Conservation (phyloP, 2,113 vertebrate species). For the Meriones unguiculatus region DNA sequence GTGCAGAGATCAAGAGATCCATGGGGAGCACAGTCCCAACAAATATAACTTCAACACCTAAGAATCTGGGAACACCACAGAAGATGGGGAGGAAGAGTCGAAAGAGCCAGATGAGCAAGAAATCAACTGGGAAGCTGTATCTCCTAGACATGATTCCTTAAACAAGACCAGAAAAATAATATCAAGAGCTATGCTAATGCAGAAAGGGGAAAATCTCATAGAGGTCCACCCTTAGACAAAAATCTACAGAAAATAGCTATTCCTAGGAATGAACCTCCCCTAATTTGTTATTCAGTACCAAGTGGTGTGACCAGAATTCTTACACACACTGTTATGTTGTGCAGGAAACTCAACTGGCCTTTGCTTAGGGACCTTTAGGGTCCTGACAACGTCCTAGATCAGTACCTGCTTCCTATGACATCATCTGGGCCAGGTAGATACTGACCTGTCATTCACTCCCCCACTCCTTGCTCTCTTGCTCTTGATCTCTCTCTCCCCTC, state of each 20-base stretch:
- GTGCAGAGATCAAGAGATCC: background rate
- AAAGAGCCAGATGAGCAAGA: background rate
- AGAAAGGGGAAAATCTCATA: background rate
- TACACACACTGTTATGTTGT: too few relatives aligned
- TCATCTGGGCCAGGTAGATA: too few relatives aligned
- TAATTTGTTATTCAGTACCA: background rate
- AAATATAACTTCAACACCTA: background rate
- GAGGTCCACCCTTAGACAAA: background rate
- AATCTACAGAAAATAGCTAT: background rate
- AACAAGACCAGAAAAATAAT: background rate
- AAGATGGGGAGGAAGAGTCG: background rate
- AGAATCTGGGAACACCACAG: background rate
- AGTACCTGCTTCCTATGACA: too few relatives aligned
- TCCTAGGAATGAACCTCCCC: background rate
- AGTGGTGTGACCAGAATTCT: background rate
- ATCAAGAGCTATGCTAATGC: background rate
- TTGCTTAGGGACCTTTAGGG: too few relatives aligned
- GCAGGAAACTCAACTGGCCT: too few relatives aligned
- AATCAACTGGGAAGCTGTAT: background rate
- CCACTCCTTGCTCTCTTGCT: too few relatives aligned
- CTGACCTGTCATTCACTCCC: too few relatives aligned
- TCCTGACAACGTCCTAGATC: too few relatives aligned
- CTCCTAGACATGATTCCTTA: background rate
- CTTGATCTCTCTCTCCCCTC: too few relatives aligned
- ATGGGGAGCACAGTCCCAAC: background rate